phyloP scores from a whole-genome alignment of 2,888 invertebrate genomes.

The Polylopha cassiicola region DNA sequence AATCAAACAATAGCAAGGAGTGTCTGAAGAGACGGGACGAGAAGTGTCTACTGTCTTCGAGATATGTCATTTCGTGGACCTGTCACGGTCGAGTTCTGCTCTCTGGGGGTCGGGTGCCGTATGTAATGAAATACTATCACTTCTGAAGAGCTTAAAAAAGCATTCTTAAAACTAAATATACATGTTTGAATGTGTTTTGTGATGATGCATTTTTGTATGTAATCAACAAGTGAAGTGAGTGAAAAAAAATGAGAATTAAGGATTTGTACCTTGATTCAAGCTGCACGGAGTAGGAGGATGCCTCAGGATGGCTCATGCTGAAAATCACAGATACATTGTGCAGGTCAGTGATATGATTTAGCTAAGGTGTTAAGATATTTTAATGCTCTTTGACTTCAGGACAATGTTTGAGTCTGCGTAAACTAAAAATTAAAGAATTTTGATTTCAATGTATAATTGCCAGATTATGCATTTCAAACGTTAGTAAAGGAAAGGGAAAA shows the following conservation, averaged over 20 bases:
- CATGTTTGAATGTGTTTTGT: too few species aligned
- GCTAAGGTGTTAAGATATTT: constrained; percentile 18
- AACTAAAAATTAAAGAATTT: too few species aligned
- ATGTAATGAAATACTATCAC: constrained; percentile 9
- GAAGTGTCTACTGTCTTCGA: constrained; percentile 29
- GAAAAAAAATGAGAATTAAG: constrained; percentile 44
- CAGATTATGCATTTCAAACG: too few species aligned
- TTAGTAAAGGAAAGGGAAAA: too few species aligned
- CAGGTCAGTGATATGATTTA: constrained; percentile 77
- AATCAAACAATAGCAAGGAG: constrained; percentile 27
- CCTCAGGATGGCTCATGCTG: constrained; percentile 77
- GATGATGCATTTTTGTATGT: constrained; percentile 16
- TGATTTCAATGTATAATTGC: too few species aligned
- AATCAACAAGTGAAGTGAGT: constrained; percentile 24
- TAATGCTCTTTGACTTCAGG: constrained; percentile 8
- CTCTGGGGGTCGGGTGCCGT: constrained; percentile 58
- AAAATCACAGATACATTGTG: constrained; percentile 83
- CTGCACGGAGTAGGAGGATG: constrained; percentile 56
- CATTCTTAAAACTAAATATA: too few species aligned
- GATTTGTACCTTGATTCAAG: constrained; percentile 39
- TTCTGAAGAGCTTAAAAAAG: too few species aligned
- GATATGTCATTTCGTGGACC: constrained; percentile 47
- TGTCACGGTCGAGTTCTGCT: constrained; percentile 62
- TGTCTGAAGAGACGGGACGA: constrained; percentile 19
- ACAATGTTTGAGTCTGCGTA: background rate